Conservation (phyloP, 2,888 invertebrate genomes). For the Drosophila merina region DNA sequence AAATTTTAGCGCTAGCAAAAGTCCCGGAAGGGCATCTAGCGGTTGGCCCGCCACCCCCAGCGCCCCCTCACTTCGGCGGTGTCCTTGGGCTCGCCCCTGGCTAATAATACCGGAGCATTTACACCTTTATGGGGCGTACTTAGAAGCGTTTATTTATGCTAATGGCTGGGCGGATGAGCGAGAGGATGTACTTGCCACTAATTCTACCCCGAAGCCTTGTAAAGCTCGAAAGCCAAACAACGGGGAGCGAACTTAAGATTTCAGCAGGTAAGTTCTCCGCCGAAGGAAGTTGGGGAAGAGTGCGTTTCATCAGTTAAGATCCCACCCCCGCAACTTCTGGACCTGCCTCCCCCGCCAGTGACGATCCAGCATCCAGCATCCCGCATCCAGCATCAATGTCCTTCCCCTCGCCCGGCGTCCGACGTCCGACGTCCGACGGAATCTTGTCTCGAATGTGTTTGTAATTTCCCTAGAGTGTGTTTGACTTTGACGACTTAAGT, state of each 20-base stretch:
- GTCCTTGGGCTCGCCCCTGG: constrained; percentile 44
- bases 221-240: constrained; percentile 54
- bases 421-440: constrained; percentile 33
- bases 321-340: constrained; percentile 66
- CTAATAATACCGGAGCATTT: constrained; percentile 79
- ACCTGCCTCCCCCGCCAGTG: constrained; percentile 35
- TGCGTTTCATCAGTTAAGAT: constrained; percentile 68
- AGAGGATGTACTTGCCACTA: constrained; percentile 63
- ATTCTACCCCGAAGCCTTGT: constrained; percentile 81
- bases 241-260: constrained; percentile 61
- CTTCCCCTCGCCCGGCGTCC: constrained; percentile 8
- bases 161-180: constrained; percentile 54
- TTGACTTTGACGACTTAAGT: constrained; percentile 84
- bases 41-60: constrained; percentile 44
- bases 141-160: constrained; percentile 81
- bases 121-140: constrained; percentile 81
- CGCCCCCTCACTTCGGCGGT: constrained; percentile 1
- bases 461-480: constrained; percentile 83
- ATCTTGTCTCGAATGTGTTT: constrained; percentile 80
- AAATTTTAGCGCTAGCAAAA: constrained; percentile 78
- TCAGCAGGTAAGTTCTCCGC: constrained; percentile 59
- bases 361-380: background rate
- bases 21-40: constrained; percentile 55
- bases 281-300: constrained; percentile 32
- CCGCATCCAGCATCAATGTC: background rate